These are phyloP conservation scores for Linnaemya tessellans DNA, from an alignment of 2,888 invertebrate species.

Conservation along the genomic window DNA sequence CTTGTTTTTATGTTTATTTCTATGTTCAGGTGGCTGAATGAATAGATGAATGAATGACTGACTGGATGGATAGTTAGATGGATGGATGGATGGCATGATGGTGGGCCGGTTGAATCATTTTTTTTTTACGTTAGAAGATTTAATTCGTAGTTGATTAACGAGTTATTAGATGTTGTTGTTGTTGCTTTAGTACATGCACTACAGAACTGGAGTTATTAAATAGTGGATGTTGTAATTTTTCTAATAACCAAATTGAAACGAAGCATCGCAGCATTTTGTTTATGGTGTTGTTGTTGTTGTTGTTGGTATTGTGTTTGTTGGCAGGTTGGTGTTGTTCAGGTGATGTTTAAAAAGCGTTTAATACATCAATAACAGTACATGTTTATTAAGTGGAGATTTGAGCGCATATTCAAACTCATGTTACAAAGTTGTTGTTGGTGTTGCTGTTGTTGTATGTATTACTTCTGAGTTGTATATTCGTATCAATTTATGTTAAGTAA, in stretches of 20 bases:
- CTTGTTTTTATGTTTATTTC: constrained; percentile 26
- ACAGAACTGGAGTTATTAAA: constrained; percentile 62
- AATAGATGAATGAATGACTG: constrained; percentile 15
- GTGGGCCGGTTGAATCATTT: constrained; percentile 53
- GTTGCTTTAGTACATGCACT: constrained; percentile 15
- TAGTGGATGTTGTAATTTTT: constrained; percentile 67
- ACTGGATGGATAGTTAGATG: constrained; percentile 18
- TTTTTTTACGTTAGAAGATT: constrained; percentile 39
- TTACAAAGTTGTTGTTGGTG: not conserved
- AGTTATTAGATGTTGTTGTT: constrained; percentile 52
- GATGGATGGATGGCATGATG: constrained; percentile 23
- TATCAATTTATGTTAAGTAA: constrained; percentile 1
- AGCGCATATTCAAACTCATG: constrained; percentile 31
- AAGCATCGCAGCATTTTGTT: not conserved
- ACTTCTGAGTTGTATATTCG: not conserved
- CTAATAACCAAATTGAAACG: constrained; percentile 50
- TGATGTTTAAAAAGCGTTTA: constrained; percentile 62
- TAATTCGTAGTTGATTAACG: constrained; percentile 63
- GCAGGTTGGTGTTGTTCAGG: constrained; percentile 47
- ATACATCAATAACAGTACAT: constrained; percentile 46
- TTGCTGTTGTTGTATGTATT: not conserved
- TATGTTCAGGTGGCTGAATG: not conserved
- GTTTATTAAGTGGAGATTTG: constrained; percentile 29
- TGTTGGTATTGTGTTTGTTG: constrained; percentile 16
- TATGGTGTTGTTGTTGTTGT: constrained; percentile 11